These are phyloP conservation scores for Cremastinae sp. DNA, from an alignment of 2,888 invertebrate genomes.

Conservation along the genomic window DNA sequence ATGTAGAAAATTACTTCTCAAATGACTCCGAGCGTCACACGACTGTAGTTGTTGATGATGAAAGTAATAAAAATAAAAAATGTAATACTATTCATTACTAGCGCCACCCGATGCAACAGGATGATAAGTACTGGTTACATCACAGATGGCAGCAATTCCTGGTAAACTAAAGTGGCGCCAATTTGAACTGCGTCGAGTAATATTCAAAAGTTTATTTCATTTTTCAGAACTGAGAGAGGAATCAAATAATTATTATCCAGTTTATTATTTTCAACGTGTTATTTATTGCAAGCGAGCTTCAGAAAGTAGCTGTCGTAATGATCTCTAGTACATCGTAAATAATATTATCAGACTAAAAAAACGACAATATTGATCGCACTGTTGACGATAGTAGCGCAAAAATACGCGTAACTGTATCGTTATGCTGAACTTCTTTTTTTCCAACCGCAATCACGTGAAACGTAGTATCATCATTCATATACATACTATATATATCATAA, in stretches of 20 bases:
- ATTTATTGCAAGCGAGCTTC: conserved; percentile 79
- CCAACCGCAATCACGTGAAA: conserved; percentile 46
- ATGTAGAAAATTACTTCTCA: too few relatives aligned
- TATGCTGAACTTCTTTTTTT: conserved; percentile 39
- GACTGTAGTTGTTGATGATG: too few relatives aligned
- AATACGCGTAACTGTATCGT: conserved; percentile 58
- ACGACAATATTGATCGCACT: conserved; percentile 60
- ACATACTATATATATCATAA: conserved; percentile 37
- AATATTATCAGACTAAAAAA: conserved; percentile 74
- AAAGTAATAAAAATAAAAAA: too few relatives aligned
- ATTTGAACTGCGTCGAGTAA: too few relatives aligned
- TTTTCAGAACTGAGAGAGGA: background rate
- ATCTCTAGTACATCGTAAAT: conserved; percentile 76
- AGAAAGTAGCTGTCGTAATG: conserved; percentile 78
- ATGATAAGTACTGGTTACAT: too few relatives aligned
- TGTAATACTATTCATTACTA: too few relatives aligned
- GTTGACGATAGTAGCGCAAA: conserved; percentile 64
- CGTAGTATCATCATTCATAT: conserved; percentile 33
- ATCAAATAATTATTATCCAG: conserved; percentile 16
- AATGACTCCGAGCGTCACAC: too few relatives aligned
- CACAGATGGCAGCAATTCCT: too few relatives aligned
- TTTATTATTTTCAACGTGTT: conserved; percentile 74
- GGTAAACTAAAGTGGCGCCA: too few relatives aligned
- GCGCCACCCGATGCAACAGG: too few relatives aligned
- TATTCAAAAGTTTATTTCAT: too few relatives aligned